Conservation (phyloP, 2,888 invertebrate species). For the Sialis lutaria region DNA sequence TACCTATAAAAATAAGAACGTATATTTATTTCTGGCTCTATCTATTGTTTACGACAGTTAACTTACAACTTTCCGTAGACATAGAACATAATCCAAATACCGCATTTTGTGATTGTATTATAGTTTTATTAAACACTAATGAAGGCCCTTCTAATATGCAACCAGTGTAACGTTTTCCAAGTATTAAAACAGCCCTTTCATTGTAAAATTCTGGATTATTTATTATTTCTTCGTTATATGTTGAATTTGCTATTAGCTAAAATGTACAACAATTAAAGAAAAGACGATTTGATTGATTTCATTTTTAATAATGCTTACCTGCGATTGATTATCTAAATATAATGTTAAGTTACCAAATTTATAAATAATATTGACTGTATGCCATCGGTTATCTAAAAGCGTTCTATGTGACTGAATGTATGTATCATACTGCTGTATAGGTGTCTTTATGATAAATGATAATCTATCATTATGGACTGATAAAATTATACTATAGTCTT, state of each 20-base stretch:
- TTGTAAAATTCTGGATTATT: slow-evolving; percentile 53
- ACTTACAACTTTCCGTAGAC: slow-evolving; percentile 51
- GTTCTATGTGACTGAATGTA: background rate
- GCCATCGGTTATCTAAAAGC: slow-evolving; percentile 68
- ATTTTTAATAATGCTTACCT: slow-evolving; percentile 27
- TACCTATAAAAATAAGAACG: background rate
- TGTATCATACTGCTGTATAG: slow-evolving; percentile 11
- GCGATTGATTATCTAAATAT: slow-evolving; percentile 29
- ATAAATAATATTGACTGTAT: slow-evolving; percentile 50
- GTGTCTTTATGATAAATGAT: slow-evolving; percentile 27
- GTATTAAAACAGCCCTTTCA: slow-evolving; percentile 52
- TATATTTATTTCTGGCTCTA: background rate
- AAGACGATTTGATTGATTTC: background rate
- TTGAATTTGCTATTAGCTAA: slow-evolving; percentile 60
- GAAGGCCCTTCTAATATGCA: slow-evolving; percentile 79
- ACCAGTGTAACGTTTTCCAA: slow-evolving; percentile 68
- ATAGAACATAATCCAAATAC: slow-evolving; percentile 62
- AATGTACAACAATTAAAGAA: slow-evolving; percentile 10
- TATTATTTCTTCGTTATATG: slow-evolving; percentile 58
- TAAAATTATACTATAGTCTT: slow-evolving; percentile 26
- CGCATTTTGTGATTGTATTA: slow-evolving; percentile 47
- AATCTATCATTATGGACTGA: slow-evolving; percentile 27
- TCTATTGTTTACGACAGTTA: background rate
- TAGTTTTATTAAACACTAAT: slow-evolving; percentile 50
- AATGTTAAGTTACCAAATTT: slow-evolving; percentile 37